These are phyloP conservation scores for Tychaedon coryphoeus DNA, from an alignment of 2,113 vertebrate genomes.

Conservation along the genomic window DNA sequence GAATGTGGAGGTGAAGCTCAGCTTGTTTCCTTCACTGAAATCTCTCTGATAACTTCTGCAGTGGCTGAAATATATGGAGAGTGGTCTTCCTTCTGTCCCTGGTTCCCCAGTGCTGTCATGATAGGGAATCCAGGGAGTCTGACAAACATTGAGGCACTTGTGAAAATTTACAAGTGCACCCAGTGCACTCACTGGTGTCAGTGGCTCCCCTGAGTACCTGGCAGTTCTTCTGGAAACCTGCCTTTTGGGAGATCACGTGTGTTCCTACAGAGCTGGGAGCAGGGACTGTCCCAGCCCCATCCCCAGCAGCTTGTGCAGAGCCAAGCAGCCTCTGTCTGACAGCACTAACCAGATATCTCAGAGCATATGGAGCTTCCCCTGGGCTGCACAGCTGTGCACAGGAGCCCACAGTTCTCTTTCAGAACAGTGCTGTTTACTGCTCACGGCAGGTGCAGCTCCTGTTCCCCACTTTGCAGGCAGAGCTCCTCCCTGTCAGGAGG, in stretches of 20 bases:
- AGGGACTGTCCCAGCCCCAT: not conserved
- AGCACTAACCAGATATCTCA: not conserved
- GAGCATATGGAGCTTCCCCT: conserved; percentile 6
- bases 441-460: not conserved
- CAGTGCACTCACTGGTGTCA: too few species aligned
- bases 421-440: not conserved
- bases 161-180: not conserved
- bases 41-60: not conserved
- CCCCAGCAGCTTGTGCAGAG: not conserved
- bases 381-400: not conserved
- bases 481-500: not conserved
- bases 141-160: not conserved
- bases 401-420: not conserved
- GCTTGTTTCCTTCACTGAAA: not conserved
- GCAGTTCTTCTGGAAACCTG: not conserved
- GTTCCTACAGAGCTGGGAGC: not conserved
- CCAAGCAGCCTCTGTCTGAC: not conserved
- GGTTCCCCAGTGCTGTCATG: not conserved
- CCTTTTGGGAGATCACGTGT: not conserved
- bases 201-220: not conserved
- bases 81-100: not conserved
- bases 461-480: not conserved
- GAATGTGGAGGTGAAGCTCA: not conserved
- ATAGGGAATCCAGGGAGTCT: not conserved
- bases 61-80: not conserved